Percentiles rank a stretch among this genome's conserved stretches.
Evolutionary conservation across 1,140 invertebrate species (phyloP).

Genomic region (Littorina saxatilis): DNA sequence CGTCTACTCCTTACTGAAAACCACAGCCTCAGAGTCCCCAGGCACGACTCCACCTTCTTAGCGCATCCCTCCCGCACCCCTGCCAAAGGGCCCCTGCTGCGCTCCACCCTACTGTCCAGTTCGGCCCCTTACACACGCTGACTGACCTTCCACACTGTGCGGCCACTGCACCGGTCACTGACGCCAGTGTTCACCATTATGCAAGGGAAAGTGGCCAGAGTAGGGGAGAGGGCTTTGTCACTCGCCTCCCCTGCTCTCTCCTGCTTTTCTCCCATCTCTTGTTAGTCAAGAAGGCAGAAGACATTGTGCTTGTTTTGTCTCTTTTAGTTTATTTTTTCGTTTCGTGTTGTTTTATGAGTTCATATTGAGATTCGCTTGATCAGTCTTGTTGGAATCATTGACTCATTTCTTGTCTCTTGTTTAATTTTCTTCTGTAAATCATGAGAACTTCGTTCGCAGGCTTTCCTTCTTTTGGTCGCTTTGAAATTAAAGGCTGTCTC

Average conservation of each 20-base stretch:
- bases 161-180: not conserved
- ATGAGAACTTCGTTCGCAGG: too few relatives aligned
- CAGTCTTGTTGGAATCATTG: not conserved
- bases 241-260: not conserved
- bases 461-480: not conserved
- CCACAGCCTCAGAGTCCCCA: constrained; percentile 57
- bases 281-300: not conserved
- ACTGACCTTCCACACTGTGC: not conserved
- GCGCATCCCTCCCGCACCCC: constrained; percentile 19
- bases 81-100: not conserved
- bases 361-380: not conserved
- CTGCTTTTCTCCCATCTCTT: not conserved
- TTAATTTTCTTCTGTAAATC: not conserved
- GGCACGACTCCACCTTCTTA: constrained; percentile 50
- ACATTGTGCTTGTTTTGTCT: not conserved
- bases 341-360: not conserved
- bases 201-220: not conserved
- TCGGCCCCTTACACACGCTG: not conserved
- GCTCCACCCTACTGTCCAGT: not conserved
- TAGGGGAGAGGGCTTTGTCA: not conserved
- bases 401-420: not conserved
- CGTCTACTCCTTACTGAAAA: constrained; percentile 71
- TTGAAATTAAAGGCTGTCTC: not conserved
- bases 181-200: constrained; percentile 17
- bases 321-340: not conserved